Conservation (phyloP, 2,888 invertebrate species). For the Teleiodes luculella region DNA sequence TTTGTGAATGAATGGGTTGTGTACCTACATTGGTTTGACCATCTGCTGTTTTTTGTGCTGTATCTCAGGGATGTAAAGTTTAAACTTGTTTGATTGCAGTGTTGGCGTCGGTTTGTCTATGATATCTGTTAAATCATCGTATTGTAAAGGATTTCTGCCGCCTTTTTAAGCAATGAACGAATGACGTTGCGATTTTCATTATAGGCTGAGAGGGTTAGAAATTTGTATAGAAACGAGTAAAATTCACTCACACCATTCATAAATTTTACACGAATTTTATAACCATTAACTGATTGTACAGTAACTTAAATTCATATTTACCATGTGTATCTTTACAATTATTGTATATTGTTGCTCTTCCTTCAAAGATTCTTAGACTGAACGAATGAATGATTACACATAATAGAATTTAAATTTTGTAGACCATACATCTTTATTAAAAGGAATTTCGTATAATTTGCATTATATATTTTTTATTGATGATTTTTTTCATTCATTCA, state of each 20-base stretch:
- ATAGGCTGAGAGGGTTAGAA: constrained; percentile 34
- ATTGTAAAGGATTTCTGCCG: constrained; percentile 31
- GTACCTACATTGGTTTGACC: neutral
- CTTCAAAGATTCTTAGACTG: neutral
- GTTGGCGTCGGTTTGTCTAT: constrained; percentile 55
- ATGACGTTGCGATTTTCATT: constrained; percentile 50
- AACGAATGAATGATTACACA: neutral
- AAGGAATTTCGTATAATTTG: too few relatives aligned
- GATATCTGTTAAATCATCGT: constrained; percentile 32
- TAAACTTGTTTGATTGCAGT: constrained; percentile 25
- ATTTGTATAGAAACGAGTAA: constrained; percentile 18
- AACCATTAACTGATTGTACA: neutral
- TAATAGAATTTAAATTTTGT: neutral
- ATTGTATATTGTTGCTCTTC: neutral
- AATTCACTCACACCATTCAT: constrained; percentile 39
- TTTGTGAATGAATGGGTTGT: constrained; percentile 48
- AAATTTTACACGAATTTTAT: constrained; percentile 48
- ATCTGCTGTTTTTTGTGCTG: constrained; percentile 1
- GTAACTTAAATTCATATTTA: neutral
- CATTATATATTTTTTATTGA: too few relatives aligned
- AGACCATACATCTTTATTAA: too few relatives aligned
- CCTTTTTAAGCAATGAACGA: constrained; percentile 44
- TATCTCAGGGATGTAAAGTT: constrained; percentile 21
- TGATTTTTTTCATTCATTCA: too few relatives aligned
- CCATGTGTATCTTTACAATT: too few relatives aligned